Conservation (phyloP, 2,113 vertebrate genomes). For the Mesoclemmys tuberculata region DNA sequence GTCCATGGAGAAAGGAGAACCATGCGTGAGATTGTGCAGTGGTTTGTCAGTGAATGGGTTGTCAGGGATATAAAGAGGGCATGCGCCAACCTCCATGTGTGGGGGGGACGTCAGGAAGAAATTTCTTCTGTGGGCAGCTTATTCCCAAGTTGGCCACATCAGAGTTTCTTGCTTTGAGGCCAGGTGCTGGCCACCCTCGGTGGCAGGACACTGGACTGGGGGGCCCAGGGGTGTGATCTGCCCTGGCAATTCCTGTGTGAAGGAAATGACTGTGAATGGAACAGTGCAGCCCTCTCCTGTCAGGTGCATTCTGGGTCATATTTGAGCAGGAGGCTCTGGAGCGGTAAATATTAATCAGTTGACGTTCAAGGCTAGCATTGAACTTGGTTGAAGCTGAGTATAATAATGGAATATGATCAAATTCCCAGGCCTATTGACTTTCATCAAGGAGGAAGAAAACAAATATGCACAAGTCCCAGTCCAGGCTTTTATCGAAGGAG, state of each 20-base stretch:
- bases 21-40: rapidly evolving
- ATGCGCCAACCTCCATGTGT: not conserved
- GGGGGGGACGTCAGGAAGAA: rapidly evolving
- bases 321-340: not conserved
- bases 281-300: not conserved
- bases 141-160: not conserved
- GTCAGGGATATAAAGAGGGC: rapidly evolving
- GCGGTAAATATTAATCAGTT: rapidly evolving
- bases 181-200: not conserved
- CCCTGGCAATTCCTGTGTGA: not conserved
- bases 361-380: rapidly evolving
- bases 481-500: not conserved
- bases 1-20: too few species aligned
- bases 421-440: not conserved
- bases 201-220: not conserved
- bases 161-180: not conserved
- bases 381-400: not conserved
- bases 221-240: rapidly evolving
- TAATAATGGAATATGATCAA: rapidly evolving
- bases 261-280: not conserved
- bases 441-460: not conserved
- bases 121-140: not conserved
- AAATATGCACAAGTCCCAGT: not conserved
- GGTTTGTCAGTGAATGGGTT: not conserved
- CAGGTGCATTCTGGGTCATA: rapidly evolving